Evolutionary conservation across 2,888 invertebrate genomes (phyloP).

Genomic region (Agrotis puta): DNA sequence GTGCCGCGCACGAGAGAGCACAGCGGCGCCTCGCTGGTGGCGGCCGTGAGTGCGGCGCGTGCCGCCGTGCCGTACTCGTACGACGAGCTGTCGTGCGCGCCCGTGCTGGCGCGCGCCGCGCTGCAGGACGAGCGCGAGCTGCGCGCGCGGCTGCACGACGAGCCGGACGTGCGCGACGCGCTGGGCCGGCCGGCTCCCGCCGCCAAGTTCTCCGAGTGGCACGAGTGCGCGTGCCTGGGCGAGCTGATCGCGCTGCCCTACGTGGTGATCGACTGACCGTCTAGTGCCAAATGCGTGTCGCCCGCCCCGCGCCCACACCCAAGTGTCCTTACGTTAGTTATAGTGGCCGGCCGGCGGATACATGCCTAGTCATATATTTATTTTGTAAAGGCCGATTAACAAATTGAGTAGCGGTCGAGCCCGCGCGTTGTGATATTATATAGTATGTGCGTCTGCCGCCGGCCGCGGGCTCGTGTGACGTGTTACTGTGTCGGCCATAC

Average conservation of each 20-base stretch:
- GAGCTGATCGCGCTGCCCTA: conserved; percentile 98
- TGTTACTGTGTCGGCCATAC: conserved; percentile 49
- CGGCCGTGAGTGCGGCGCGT: conserved; percentile 72
- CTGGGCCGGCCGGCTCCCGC: conserved; percentile 77
- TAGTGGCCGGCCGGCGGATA: conserved; percentile 72
- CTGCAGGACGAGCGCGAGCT: conserved; percentile 52
- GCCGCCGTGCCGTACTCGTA: conserved; percentile 75
- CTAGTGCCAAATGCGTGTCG: conserved; percentile 61
- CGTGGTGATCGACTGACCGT: conserved; percentile 97
- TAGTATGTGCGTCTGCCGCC: conserved; percentile 56
- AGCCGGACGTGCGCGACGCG: conserved; percentile 67
- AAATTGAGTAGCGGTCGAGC: conserved; percentile 52
- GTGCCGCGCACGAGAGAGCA: conserved; percentile 84
- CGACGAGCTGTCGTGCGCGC: conserved; percentile 74
- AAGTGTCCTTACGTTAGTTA: conserved; percentile 89
- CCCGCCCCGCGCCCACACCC: conserved; percentile 66
- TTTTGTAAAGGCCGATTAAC: conserved; percentile 63
- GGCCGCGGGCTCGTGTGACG: conserved; percentile 33
- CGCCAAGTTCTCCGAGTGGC: conserved; percentile 96
- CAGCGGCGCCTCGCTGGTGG: conserved; percentile 76
- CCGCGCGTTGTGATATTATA: conserved; percentile 65
- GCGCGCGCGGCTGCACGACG: conserved; percentile 52
- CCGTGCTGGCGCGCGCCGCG: conserved; percentile 71
- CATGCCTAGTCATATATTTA: conserved; percentile 67
- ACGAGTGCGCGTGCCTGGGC: conserved; percentile 95